Evolutionary conservation across 2,113 vertebrate genomes (phyloP).

Genomic region (Podocnemis expansa): DNA sequence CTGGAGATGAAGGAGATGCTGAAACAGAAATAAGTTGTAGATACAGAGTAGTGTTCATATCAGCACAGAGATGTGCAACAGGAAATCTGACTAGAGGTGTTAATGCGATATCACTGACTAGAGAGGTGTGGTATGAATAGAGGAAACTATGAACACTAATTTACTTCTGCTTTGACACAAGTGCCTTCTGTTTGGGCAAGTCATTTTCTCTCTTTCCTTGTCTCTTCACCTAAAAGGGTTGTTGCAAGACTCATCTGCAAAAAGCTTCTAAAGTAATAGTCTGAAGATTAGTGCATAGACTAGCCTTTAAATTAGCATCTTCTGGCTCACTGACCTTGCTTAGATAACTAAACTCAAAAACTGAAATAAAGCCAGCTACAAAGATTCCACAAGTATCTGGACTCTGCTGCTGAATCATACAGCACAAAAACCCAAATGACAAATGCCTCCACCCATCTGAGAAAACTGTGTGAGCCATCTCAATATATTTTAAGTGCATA

Average conservation of each 20-base stretch:
- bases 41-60: fast-evolving
- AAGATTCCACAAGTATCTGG: background rate
- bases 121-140: background rate
- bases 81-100: background rate
- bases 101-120: background rate
- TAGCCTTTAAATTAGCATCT: background rate
- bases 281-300: background rate
- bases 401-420: background rate
- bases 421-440: fast-evolving
- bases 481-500: background rate
- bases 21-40: conserved; percentile 6
- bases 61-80: background rate
- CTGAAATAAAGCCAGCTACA: background rate
- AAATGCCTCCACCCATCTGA: background rate
- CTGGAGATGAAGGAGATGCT: conserved; percentile 95
- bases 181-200: background rate
- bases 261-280: background rate
- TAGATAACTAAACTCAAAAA: background rate
- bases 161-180: background rate
- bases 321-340: background rate
- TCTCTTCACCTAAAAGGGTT: background rate
- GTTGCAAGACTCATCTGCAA: background rate
- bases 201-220: background rate
- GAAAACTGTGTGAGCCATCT: background rate
- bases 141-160: background rate